Percentiles rank a stretch among this genome's conserved stretches.
phyloP scores from a whole-genome alignment of 2,888 invertebrate species.

The Tinea pellionella region DNA sequence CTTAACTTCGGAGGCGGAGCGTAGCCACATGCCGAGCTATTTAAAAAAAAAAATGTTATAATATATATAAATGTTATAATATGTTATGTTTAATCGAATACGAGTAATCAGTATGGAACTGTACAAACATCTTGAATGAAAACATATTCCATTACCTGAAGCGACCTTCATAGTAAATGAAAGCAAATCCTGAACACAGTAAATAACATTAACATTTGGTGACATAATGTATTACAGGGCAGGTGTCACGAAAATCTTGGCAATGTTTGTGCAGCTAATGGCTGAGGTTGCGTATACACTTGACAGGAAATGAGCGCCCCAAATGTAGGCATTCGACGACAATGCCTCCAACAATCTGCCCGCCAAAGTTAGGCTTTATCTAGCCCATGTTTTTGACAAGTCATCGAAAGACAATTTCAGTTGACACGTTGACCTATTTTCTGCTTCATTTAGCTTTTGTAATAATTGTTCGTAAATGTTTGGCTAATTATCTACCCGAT shows the following conservation, averaged over 20 bases:
- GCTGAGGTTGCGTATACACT: slow-evolving; percentile 25
- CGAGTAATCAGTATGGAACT: no score
- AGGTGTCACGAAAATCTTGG: slow-evolving; percentile 47
- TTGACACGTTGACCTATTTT: slow-evolving; percentile 40
- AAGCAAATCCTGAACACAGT: neutral
- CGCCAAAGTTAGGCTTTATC: slow-evolving; percentile 7
- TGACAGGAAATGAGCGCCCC: slow-evolving; percentile 24
- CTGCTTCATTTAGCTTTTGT: slow-evolving; percentile 19
- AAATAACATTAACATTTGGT: neutral
- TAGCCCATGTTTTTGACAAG: slow-evolving; percentile 29
- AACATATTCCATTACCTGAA: neutral
- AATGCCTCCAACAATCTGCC: neutral
- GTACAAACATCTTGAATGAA: neutral
- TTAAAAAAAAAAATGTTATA: no score
- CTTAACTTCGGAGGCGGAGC: no score
- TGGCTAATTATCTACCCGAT: neutral
- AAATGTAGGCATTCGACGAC: slow-evolving; percentile 8
- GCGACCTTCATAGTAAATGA: neutral
- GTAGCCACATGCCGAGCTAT: no score
- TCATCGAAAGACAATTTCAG: slow-evolving; percentile 33
- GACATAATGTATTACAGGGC: slow-evolving; percentile 20
- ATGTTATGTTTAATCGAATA: no score
- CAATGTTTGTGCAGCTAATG: slow-evolving; percentile 55
- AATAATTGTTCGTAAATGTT: neutral
- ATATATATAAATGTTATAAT: no score